Percentiles rank a stretch among this genome's conserved stretches.
phyloP scores from a whole-genome alignment of 2,888 invertebrate genomes.

The Stenodema calcarata region DNA sequence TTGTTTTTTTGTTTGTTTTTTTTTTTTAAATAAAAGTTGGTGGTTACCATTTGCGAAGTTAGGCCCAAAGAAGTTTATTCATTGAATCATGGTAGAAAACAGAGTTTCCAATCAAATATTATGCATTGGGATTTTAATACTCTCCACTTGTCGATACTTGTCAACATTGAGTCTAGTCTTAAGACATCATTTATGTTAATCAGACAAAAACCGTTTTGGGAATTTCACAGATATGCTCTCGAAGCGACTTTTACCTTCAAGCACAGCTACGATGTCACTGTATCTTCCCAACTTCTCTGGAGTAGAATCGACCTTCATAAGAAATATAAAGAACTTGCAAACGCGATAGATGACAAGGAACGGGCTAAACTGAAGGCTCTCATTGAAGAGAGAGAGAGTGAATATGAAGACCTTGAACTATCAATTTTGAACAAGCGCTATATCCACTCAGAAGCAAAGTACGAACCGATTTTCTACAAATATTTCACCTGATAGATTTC shows the following conservation, averaged over 20 bases:
- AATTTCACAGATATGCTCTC: background rate
- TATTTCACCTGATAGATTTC: background rate
- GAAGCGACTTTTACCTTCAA: background rate
- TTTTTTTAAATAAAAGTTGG: too few species aligned
- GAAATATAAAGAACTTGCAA: background rate
- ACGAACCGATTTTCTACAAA: background rate
- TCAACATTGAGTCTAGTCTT: too few species aligned
- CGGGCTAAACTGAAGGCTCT: background rate
- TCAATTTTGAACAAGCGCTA: background rate
- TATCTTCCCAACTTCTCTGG: background rate
- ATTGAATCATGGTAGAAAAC: too few species aligned
- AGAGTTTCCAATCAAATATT: too few species aligned
- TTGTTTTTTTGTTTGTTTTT: too few species aligned
- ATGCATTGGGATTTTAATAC: too few species aligned
- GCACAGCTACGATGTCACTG: background rate
- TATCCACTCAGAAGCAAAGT: constrained; percentile 22
- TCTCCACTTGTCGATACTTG: too few species aligned
- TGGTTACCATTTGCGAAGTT: too few species aligned
- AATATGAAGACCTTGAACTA: background rate
- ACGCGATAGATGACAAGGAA: background rate
- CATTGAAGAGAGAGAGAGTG: background rate
- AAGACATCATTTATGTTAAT: too few species aligned
- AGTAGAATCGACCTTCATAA: background rate
- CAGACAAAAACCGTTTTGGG: too few species aligned
- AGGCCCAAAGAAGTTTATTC: too few species aligned